Conservation (phyloP, 2,113 vertebrate species). For the Microcebus lehilahytsara region DNA sequence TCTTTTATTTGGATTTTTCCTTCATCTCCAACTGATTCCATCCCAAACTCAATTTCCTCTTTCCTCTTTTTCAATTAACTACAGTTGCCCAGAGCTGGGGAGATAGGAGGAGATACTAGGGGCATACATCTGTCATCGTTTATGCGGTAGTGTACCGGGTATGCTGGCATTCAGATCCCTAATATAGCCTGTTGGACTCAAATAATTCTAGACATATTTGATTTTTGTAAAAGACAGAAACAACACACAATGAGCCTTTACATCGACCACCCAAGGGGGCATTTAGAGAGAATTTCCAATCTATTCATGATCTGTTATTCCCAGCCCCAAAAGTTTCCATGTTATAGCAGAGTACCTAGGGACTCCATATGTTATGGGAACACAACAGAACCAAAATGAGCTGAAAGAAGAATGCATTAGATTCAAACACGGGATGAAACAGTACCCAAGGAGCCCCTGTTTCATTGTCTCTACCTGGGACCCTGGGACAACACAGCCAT, state of each 20-base stretch:
- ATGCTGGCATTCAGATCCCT: slow-evolving; percentile 74
- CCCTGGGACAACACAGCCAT: slow-evolving; percentile 84
- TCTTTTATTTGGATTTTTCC: slow-evolving; percentile 71
- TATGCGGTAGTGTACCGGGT: slow-evolving; percentile 46
- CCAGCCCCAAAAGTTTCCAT: slow-evolving; percentile 85
- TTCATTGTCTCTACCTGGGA: slow-evolving; percentile 88
- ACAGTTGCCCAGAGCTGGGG: slow-evolving; percentile 63
- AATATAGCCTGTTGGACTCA: slow-evolving; percentile 70
- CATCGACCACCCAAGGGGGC: slow-evolving; percentile 81
- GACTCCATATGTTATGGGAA: slow-evolving; percentile 90
- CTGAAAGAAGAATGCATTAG: slow-evolving; percentile 82
- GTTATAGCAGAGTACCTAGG: slow-evolving; percentile 83
- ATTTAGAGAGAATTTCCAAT: slow-evolving; percentile 87
- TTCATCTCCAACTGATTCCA: slow-evolving; percentile 58
- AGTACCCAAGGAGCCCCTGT: slow-evolving; percentile 81
- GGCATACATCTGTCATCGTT: slow-evolving; percentile 67
- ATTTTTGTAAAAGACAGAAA: slow-evolving; percentile 82
- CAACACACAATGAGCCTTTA: slow-evolving; percentile 83
- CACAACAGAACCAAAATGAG: slow-evolving; percentile 85
- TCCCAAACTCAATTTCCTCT: slow-evolving; percentile 75
- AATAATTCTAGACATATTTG: slow-evolving; percentile 81
- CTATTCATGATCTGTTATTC: slow-evolving; percentile 87
- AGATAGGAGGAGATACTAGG: slow-evolving; percentile 50
- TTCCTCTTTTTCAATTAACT: slow-evolving; percentile 80
- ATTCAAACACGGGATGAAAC: slow-evolving; percentile 82